Evolutionary conservation across 2,888 invertebrate genomes (phyloP), one percentile per base, ranked within the genome.

Genomic region (Griposia aprilina): DNA sequence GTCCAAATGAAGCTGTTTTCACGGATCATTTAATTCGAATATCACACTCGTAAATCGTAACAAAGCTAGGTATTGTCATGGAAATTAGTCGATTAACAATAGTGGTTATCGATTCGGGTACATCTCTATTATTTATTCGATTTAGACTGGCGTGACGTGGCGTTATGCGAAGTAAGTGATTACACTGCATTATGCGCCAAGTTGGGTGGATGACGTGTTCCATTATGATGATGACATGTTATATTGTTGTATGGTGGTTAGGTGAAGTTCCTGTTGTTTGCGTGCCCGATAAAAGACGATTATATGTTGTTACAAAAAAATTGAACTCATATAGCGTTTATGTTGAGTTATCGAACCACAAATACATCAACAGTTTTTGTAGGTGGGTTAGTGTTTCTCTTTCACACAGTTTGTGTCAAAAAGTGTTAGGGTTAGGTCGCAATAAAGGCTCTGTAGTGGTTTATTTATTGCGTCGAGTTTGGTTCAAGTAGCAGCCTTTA

Each of bases 141-240:
- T 78, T 73, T 57, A 68, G 66, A 57, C 62, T 48, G 30, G 57
- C 63, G 62, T 85, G 87, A 87, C 82, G 65, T 23, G 63, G 80
- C 85, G 55, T 85, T 84, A 74, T 71, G 66, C 69, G 65, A 65
- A 63, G 78, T 83, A 87, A 87, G 87, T 83, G 85, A 87, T 87
- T 87, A 87, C 83, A 77, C 15, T 81, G 83, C 80, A 82, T 80
- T 80, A 80, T 82, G 74, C 68, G 70, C 76, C 62, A 66, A 55
- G 59, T 68, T 76, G 48, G 55, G 66, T 45, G 52, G 65, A 76
- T 73, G 74, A 63, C 71, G 78, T 68, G 66, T 72, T 71, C 50
- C 82, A 79, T 86, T 79, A 87, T 63, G 67, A 62, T 60, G 70
- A 84, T 86, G 78, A 79, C 75, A 78, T 69, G 77, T 69, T 63